Percentiles rank a stretch among this genome's conserved stretches.
These are phyloP conservation scores for Gastracanthus pulcherrimus DNA, from an alignment of 2,888 invertebrate species.

Conservation along the genomic window DNA sequence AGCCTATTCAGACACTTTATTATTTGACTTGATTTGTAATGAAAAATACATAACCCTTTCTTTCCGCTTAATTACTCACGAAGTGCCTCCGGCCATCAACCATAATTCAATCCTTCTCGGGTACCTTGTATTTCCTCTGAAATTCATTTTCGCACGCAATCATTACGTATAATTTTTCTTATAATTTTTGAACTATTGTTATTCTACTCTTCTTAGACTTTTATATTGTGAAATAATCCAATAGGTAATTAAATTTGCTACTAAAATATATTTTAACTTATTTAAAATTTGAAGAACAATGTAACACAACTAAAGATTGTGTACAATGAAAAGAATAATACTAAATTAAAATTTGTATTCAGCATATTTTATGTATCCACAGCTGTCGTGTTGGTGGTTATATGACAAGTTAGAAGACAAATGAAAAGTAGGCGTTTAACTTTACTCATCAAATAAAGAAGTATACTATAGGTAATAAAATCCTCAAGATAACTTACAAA, in stretches of 20 bases:
- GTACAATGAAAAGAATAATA: too few species aligned
- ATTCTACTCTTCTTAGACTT: neutral
- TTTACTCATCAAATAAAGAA: too few species aligned
- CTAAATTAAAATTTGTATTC: too few species aligned
- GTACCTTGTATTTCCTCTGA: neutral
- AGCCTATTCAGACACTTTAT: neutral
- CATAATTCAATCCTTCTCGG: slow-evolving; percentile 3
- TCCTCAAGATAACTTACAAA: too few species aligned
- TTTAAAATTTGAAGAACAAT: too few species aligned
- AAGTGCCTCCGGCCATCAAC: neutral
- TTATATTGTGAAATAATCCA: neutral
- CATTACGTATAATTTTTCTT: neutral
- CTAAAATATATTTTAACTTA: too few species aligned
- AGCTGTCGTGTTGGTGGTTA: too few species aligned
- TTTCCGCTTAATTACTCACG: neutral
- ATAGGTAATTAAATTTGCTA: neutral
- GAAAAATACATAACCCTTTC: neutral
- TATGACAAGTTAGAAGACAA: too few species aligned
- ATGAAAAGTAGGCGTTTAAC: too few species aligned
- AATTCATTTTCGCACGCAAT: slow-evolving; percentile 6
- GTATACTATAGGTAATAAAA: too few species aligned
- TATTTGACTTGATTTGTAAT: neutral
- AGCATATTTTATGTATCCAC: too few species aligned
- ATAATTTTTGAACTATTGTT: neutral
- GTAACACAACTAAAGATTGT: too few species aligned